phyloP scores from a whole-genome alignment of 2,797 vertebrate genomes.

The Prionace glauca region DNA sequence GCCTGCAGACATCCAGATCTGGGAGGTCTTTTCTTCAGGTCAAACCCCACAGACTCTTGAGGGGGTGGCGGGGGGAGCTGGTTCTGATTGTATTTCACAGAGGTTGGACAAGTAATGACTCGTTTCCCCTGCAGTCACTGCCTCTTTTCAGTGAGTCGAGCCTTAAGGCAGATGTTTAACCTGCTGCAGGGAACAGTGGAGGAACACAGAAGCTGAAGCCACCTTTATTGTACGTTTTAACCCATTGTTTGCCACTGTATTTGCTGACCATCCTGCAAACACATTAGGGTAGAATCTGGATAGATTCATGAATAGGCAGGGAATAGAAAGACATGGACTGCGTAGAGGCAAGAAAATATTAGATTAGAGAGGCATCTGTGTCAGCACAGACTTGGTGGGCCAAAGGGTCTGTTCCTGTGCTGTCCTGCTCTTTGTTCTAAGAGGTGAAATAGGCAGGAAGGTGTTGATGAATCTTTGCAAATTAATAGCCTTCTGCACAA shows the following conservation, averaged over 20 bases:
- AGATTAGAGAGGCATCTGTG: too few species aligned
- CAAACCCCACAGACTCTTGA: not conserved
- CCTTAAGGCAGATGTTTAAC: not conserved
- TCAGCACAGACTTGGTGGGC: too few species aligned
- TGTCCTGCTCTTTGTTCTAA: too few species aligned
- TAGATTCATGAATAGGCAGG: too few species aligned
- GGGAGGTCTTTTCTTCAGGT: conserved; percentile 55
- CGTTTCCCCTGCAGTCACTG: conserved; percentile 60
- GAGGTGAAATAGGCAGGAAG: not conserved
- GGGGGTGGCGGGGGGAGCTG: conserved; percentile 47
- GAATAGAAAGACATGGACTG: too few species aligned
- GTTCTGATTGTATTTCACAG: conserved; percentile 72
- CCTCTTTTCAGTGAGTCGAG: conserved; percentile 50
- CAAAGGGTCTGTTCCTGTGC: too few species aligned
- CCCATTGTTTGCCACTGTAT: not conserved
- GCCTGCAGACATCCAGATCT: conserved; percentile 61
- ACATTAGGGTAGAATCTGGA: not conserved
- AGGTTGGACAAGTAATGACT: conserved; percentile 61
- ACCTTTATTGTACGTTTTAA: not conserved
- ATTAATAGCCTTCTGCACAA: not conserved
- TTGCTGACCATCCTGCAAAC: too few species aligned
- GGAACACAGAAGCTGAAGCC: not conserved
- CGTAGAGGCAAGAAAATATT: too few species aligned
- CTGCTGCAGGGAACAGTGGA: not conserved
- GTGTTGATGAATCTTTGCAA: not conserved